Conservation (phyloP, 1,140 invertebrate genomes). For the Pachyrhynchus sulphureomaculatus region DNA sequence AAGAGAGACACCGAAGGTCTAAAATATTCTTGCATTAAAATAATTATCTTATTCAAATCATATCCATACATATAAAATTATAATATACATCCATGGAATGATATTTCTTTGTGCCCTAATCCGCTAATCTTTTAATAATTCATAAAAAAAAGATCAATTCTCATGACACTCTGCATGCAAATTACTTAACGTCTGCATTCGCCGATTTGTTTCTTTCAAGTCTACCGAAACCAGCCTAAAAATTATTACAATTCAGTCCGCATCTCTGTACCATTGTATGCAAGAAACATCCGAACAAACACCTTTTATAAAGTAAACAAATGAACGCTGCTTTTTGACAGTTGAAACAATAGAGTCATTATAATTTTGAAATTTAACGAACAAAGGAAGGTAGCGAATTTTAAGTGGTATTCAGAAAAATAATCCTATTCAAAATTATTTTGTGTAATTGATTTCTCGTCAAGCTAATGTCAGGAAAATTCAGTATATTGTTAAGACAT, state of each 20-base stretch:
- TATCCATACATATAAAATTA: too few relatives aligned
- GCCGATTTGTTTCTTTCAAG: slow-evolving; percentile 1
- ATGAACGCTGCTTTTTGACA: slow-evolving; percentile 9
- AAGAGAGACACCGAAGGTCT: too few relatives aligned
- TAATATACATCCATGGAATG: too few relatives aligned
- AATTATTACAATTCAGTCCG: slow-evolving; percentile 5
- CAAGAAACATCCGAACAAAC: slow-evolving; percentile 7
- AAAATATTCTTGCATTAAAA: too few relatives aligned
- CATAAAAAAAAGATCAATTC: too few relatives aligned
- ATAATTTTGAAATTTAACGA: background rate
- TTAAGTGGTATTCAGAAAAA: background rate
- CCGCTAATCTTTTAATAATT: too few relatives aligned
- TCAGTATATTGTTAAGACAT: too few relatives aligned
- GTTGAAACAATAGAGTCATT: slow-evolving; percentile 9
- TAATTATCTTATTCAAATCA: too few relatives aligned
- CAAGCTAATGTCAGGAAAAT: too few relatives aligned
- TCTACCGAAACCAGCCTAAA: background rate
- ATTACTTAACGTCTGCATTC: background rate
- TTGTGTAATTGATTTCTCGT: too few relatives aligned
- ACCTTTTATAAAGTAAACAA: slow-evolving; percentile 8
- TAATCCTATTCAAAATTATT: too few relatives aligned
- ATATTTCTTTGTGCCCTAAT: too few relatives aligned
- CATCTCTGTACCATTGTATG: slow-evolving; percentile 6
- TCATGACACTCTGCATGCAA: background rate
- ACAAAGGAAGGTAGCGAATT: background rate